Conservation (phyloP, 1,140 invertebrate genomes). For the Drosophila kepulauana region DNA sequence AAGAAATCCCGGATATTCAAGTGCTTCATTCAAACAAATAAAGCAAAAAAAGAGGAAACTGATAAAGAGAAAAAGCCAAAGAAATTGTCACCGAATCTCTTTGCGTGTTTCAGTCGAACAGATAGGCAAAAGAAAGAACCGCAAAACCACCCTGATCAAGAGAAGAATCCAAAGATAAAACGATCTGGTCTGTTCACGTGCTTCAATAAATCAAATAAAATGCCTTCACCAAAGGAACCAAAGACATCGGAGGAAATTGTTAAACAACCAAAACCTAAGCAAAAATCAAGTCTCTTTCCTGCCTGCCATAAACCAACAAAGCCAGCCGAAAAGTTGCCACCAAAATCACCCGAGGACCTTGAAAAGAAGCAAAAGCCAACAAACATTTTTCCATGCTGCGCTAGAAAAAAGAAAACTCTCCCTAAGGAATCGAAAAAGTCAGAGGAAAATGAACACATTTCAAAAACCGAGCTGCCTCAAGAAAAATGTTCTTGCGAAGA, state of each 20-base stretch:
- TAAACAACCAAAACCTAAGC: neutral
- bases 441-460: neutral
- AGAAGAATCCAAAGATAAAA: neutral
- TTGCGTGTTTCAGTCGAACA: neutral
- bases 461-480: neutral
- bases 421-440: neutral
- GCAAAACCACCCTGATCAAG: neutral
- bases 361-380: neutral
- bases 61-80: neutral
- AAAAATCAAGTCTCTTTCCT: conserved; percentile 7
- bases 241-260: neutral
- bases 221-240: neutral
- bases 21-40: neutral
- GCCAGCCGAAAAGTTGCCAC: neutral
- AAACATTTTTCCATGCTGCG: neutral
- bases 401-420: too few species aligned
- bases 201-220: neutral
- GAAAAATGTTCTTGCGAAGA: neutral
- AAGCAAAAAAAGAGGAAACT: neutral
- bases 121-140: neutral
- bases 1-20: neutral
- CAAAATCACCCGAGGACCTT: neutral
- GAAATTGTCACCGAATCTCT: neutral
- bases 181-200: neutral
- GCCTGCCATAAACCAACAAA: neutral